Conservation (phyloP, 1,140 invertebrate genomes). For the Neodiprion lecontei region DNA sequence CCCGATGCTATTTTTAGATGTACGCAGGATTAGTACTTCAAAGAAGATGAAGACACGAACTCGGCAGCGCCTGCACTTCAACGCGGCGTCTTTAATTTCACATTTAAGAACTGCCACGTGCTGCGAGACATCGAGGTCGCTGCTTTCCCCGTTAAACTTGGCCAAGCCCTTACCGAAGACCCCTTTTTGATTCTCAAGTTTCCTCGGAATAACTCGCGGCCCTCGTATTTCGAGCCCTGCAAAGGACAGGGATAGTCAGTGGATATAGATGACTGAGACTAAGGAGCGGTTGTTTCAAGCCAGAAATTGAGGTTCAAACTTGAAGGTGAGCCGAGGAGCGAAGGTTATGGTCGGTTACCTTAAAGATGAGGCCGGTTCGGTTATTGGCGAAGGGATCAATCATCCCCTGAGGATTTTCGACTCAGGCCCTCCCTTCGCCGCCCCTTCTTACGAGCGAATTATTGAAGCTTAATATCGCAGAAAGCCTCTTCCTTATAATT, state of each 20-base stretch:
- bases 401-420: not conserved
- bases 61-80: not conserved
- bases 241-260: not conserved
- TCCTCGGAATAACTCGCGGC: not conserved
- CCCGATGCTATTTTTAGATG: too few species aligned
- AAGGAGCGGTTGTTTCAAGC: not conserved
- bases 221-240: not conserved
- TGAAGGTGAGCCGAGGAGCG: not conserved
- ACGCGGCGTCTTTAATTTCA: not conserved
- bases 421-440: not conserved
- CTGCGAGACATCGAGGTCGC: not conserved
- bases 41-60: too few species aligned
- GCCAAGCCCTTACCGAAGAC: not conserved
- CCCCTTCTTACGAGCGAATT: not conserved
- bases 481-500: not conserved
- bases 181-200: not conserved
- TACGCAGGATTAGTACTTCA: too few species aligned
- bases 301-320: not conserved
- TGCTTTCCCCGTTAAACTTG: not conserved
- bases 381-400: not conserved
- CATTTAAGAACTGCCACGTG: not conserved
- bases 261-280: not conserved
- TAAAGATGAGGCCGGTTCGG: not conserved
- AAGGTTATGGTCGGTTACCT: not conserved
- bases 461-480: not conserved